These are phyloP conservation scores for Buathra laborator DNA, from an alignment of 2,888 invertebrate genomes.

Conservation along the genomic window DNA sequence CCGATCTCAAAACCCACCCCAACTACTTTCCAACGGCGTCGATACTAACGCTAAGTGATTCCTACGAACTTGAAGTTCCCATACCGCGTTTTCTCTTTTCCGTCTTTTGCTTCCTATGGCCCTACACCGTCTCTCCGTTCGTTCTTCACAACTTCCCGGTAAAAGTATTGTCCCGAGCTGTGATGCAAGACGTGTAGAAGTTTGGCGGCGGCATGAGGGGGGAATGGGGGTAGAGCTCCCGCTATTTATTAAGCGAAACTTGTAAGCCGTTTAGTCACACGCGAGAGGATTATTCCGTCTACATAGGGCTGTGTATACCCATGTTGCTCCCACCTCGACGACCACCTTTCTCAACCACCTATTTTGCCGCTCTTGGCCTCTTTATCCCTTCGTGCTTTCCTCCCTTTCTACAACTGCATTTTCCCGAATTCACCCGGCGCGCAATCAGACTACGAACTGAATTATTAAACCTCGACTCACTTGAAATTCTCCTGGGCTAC, in stretches of 20 bases:
- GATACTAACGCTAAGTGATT: conserved; percentile 74
- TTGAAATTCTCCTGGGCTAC: conserved; percentile 6
- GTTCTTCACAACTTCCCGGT: neutral
- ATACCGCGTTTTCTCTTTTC: neutral
- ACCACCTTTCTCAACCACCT: neutral
- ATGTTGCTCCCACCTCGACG: neutral
- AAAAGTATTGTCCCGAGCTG: neutral
- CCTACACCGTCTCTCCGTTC: neutral
- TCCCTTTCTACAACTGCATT: conserved; percentile 22
- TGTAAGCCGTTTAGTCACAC: conserved; percentile 73
- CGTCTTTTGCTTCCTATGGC: neutral
- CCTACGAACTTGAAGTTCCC: conserved; percentile 38
- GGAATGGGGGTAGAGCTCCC: conserved; percentile 26
- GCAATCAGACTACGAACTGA: conserved; percentile 10
- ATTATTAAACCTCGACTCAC: conserved; percentile 58
- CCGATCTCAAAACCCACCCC: conserved; percentile 1
- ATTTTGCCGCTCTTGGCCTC: neutral
- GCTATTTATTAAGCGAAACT: conserved; percentile 76
- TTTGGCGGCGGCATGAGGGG: conserved; percentile 56
- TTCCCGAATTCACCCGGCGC: conserved; percentile 6
- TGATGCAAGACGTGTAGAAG: conserved; percentile 47
- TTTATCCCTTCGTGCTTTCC: conserved; percentile 24
- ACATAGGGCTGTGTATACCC: neutral
- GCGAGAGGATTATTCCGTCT: conserved; percentile 62
- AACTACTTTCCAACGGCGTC: conserved; percentile 46